These are phyloP conservation scores for Otolemur garnettii DNA, from an alignment of 2,113 vertebrate genomes.

Conservation along the genomic window DNA sequence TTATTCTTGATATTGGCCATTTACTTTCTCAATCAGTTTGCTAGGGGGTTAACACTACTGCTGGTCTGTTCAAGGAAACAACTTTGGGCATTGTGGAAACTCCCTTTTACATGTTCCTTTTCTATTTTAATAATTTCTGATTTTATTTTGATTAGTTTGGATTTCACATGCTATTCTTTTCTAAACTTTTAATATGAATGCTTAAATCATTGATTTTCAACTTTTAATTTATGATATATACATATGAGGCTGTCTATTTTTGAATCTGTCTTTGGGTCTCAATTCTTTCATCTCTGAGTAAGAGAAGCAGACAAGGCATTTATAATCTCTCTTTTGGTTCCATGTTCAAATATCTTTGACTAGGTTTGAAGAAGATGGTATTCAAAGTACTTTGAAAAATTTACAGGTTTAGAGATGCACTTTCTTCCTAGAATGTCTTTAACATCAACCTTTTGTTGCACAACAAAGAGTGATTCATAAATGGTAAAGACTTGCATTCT, in stretches of 20 bases:
- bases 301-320: not conserved
- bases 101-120: slow-evolving; percentile 25
- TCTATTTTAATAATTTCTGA: not conserved
- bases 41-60: not conserved
- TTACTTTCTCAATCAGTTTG: not conserved
- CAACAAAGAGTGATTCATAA: not conserved
- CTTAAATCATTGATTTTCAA: slow-evolving; percentile 10
- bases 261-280: not conserved
- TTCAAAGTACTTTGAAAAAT: not conserved
- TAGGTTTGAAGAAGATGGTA: not conserved
- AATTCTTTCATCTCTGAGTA: slow-evolving; percentile 3
- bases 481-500: not conserved
- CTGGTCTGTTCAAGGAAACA: slow-evolving; percentile 19
- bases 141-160: slow-evolving; percentile 25
- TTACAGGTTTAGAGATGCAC: not conserved
- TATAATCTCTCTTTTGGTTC: not conserved
- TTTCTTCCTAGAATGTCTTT: slow-evolving; percentile 20
- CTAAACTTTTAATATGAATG: slow-evolving; percentile 4
- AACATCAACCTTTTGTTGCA: not conserved
- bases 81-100: not conserved
- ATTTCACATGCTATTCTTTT: not conserved
- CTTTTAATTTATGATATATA: not conserved
- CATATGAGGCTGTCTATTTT: not conserved
- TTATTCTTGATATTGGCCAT: not conserved
- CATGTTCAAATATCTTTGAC: not conserved